Percentiles rank a stretch among this genome's conserved stretches.
Evolutionary conservation across 2,113 vertebrate genomes (phyloP).

Genomic region (Pteruthius melanotis): DNA sequence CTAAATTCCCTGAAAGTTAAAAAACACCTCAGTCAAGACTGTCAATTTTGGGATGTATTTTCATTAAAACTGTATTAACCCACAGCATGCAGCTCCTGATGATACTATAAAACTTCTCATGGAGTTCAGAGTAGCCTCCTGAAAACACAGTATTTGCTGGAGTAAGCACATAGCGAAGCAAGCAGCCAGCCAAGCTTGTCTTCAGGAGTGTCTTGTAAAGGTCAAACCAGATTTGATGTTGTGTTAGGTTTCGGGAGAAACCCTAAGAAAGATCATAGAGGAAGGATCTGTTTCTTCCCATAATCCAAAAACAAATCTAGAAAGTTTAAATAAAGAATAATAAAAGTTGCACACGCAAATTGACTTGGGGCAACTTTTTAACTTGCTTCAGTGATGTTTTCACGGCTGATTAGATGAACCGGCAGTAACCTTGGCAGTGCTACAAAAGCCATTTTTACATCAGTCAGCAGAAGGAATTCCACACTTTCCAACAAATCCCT

Average conservation of each 20-base stretch:
- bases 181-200: not conserved
- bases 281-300: not conserved
- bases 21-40: not conserved
- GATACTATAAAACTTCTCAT: not conserved
- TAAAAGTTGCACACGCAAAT: not conserved
- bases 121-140: not conserved
- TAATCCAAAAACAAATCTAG: not conserved
- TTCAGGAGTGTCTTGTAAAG: not conserved
- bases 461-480: not conserved
- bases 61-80: not conserved
- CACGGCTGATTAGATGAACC: not conserved
- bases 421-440: not conserved
- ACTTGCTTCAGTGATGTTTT: slow-evolving; percentile 10
- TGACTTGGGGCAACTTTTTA: not conserved
- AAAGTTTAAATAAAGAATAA: slow-evolving; percentile 2
- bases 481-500: not conserved
- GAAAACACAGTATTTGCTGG: not conserved
- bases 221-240: not conserved
- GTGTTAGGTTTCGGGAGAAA: not conserved
- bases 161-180: not conserved
- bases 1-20: not conserved
- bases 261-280: not conserved
- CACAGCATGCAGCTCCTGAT: not conserved
- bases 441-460: slow-evolving; percentile 32
- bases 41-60: not conserved